Conservation (phyloP, 1,140 invertebrate genomes). For the Choristoneura fumiferana region DNA sequence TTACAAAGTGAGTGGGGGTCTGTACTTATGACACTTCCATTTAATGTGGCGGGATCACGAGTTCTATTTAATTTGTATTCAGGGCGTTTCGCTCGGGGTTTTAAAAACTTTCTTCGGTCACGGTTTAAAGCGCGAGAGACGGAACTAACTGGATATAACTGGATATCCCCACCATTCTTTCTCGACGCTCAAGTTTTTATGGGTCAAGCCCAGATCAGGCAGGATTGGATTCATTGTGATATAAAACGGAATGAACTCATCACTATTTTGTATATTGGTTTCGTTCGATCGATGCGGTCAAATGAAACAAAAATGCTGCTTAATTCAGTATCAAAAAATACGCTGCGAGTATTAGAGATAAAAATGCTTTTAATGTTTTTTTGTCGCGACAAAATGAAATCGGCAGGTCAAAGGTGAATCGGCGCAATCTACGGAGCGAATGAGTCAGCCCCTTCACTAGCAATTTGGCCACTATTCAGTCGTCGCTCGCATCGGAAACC, state of each 20-base stretch:
- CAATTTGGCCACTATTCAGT: conserved; percentile 63
- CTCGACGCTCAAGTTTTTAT: conserved; percentile 59
- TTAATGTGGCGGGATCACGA: conserved; percentile 40
- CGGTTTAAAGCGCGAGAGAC: conserved; percentile 57
- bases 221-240: conserved; percentile 50
- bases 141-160: conserved; percentile 66
- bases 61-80: conserved; percentile 61
- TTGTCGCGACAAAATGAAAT: conserved; percentile 11
- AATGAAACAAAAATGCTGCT: no score
- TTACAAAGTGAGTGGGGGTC: conserved; percentile 27
- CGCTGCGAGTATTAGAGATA: no score
- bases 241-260: conserved; percentile 37
- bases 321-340: no score
- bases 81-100: conserved; percentile 45
- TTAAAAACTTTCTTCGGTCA: conserved; percentile 61
- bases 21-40: conserved; percentile 26
- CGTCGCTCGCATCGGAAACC: conserved; percentile 47
- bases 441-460: conserved; percentile 51
- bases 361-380: conserved; percentile 14
- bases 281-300: no score
- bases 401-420: conserved; percentile 28
- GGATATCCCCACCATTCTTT: conserved; percentile 62
- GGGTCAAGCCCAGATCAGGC: conserved; percentile 68
- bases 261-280: conserved; percentile 33
- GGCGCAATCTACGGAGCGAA: conserved; percentile 41